Percentiles rank a stretch among this genome's conserved stretches.
Conservation (phyloP, 2,797 vertebrate genomes). For the Mus spretus region DNA sequence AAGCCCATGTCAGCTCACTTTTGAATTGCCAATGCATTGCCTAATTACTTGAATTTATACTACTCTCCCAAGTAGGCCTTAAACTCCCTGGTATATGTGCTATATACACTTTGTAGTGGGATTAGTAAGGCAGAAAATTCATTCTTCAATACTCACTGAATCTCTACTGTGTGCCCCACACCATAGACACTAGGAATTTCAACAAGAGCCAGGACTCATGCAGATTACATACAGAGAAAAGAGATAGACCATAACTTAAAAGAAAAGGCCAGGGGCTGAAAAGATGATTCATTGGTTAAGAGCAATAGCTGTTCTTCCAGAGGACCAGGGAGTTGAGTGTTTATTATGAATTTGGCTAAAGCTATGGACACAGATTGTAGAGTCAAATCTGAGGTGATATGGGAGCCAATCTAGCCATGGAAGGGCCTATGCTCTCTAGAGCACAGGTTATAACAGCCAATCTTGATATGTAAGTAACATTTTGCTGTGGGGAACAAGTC, state of each 20-base stretch:
- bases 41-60: slow-evolving; percentile 7
- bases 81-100: not conserved
- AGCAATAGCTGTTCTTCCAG: not conserved
- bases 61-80: not conserved
- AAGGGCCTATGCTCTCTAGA: not conserved
- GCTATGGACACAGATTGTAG: not conserved
- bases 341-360: not conserved
- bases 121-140: slow-evolving; percentile 21
- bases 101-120: not conserved
- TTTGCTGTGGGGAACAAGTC: not conserved
- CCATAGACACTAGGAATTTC: slow-evolving; percentile 3
- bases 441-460: not conserved
- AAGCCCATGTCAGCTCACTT: not conserved
- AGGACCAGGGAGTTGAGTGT: not conserved
- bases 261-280: not conserved
- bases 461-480: not conserved
- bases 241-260: not conserved
- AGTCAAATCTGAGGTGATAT: not conserved
- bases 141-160: slow-evolving; percentile 16
- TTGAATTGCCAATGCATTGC: not conserved
- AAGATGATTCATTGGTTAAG: not conserved
- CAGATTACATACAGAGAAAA: not conserved
- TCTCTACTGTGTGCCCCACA: not conserved
- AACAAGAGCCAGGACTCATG: not conserved
- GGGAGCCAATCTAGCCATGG: not conserved